phyloP scores from a whole-genome alignment of 2,888 invertebrate species.

The Melinaea marsaeus region DNA sequence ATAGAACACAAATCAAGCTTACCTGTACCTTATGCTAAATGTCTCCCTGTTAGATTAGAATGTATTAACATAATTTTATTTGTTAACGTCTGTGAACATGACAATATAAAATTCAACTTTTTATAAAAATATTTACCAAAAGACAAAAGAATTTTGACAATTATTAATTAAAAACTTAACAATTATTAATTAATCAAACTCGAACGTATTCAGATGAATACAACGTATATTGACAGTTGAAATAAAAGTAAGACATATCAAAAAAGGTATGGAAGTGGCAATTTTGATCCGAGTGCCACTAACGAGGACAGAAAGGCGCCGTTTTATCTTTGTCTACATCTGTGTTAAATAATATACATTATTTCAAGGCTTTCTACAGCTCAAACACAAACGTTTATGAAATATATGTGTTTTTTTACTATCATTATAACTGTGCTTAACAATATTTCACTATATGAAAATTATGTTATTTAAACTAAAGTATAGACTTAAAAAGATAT shows the following conservation, averaged over 20 bases:
- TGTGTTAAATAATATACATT: slow-evolving; percentile 21
- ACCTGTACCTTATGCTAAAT: neutral
- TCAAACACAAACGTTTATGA: too few species aligned
- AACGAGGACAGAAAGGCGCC: slow-evolving; percentile 18
- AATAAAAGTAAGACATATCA: slow-evolving; percentile 11
- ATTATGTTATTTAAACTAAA: neutral
- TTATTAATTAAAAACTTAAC: too few species aligned
- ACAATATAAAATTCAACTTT: too few species aligned
- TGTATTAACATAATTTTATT: neutral
- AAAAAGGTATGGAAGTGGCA: slow-evolving; percentile 21
- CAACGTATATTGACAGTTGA: too few species aligned
- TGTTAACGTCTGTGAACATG: too few species aligned
- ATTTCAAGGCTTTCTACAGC: slow-evolving; percentile 10
- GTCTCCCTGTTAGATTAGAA: neutral
- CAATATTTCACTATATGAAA: neutral
- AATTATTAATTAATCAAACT: too few species aligned
- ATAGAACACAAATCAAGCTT: neutral
- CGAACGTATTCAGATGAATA: too few species aligned
- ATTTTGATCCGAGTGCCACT: slow-evolving; percentile 19
- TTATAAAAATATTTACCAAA: too few species aligned
- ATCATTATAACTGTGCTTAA: too few species aligned
- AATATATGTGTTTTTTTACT: too few species aligned
- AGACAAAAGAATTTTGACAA: too few species aligned
- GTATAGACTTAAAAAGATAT: neutral
- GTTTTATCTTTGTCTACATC: slow-evolving; percentile 17